Evolutionary conservation across 2,888 invertebrate species (phyloP).

Genomic region (Machimus atricapillus): DNA sequence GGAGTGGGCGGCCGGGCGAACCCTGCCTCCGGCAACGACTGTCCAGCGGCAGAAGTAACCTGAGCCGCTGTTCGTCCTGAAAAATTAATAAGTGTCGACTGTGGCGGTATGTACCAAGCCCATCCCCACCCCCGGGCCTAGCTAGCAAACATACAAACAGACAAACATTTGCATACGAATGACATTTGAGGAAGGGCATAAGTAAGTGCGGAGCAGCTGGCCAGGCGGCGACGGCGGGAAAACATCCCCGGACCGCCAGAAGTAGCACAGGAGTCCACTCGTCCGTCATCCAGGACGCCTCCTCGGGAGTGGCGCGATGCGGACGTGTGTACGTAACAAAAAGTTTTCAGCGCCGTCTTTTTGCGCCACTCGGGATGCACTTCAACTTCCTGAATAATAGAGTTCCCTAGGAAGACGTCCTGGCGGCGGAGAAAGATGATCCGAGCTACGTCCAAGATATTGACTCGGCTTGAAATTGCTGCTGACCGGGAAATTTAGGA

Average conservation of each 20-base stretch:
- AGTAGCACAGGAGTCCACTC: constrained; percentile 5
- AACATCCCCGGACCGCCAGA: background rate
- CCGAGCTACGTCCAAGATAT: background rate
- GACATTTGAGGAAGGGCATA: background rate
- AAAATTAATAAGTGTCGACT: constrained; percentile 29
- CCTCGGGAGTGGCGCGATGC: background rate
- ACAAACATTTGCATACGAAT: constrained; percentile 31
- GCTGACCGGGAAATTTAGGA: background rate
- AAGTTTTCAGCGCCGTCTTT: background rate
- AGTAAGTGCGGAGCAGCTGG: constrained; percentile 3
- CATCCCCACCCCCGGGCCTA: background rate
- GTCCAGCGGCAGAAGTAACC: background rate
- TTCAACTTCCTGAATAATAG: constrained; percentile 16
- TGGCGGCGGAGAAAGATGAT: background rate
- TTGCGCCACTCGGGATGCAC: constrained; percentile 12
- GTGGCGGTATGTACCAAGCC: background rate
- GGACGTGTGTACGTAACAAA: background rate
- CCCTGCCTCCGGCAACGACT: background rate
- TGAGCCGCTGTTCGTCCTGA: constrained; percentile 16
- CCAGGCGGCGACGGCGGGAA: background rate
- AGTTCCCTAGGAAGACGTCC: background rate
- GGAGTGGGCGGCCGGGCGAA: background rate
- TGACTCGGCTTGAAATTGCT: background rate
- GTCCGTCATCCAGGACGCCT: background rate
- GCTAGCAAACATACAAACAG: constrained; percentile 19